Conservation (phyloP, 2,888 invertebrate genomes). For the Agapostemon virescens region DNA sequence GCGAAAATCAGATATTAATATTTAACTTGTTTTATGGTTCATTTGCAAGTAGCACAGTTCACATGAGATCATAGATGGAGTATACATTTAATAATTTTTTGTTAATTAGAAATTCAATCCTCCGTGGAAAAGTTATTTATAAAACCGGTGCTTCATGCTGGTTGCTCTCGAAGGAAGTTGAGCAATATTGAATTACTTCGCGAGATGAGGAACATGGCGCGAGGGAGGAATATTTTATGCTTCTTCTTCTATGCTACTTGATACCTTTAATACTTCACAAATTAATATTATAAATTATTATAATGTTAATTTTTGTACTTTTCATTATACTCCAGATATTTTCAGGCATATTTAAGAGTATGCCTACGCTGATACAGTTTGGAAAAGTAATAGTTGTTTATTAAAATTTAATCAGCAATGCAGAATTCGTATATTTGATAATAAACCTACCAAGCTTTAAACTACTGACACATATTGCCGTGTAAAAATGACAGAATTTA, state of each 20-base stretch:
- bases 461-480: no score
- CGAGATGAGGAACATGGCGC: neutral
- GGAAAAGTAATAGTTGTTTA: neutral
- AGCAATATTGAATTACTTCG: neutral
- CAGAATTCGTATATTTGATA: neutral
- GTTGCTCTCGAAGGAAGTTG: neutral
- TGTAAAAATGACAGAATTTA: no score
- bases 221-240: slow-evolving; percentile 1
- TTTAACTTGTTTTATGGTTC: no score
- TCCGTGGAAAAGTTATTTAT: neutral
- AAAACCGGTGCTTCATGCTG: neutral
- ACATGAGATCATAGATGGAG: neutral
- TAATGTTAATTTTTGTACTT: neutral
- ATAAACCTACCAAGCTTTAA: no score
- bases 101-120: neutral
- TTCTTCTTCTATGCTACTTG: no score
- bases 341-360: neutral
- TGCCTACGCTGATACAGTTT: neutral
- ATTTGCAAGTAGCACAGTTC: neutral
- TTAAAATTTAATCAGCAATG: neutral
- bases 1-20: no score
- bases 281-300: neutral
- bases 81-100: neutral
- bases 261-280: neutral
- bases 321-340: neutral